phyloP scores from a whole-genome alignment of 2,888 invertebrate species.

The Eilema caniola region DNA sequence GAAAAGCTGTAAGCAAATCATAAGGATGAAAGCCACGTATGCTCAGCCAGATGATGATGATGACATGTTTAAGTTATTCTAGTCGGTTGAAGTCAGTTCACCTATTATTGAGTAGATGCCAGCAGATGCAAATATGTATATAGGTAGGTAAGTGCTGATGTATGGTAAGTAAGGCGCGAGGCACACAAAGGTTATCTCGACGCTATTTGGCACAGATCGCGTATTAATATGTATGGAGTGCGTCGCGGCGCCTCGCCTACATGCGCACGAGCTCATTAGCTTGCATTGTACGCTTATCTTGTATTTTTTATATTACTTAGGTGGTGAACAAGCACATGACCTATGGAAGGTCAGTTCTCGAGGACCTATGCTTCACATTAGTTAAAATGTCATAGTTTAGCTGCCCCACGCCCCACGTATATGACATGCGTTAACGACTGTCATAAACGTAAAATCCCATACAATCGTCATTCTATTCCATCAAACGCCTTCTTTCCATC shows the following conservation, averaged over 20 bases:
- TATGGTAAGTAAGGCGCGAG: neutral
- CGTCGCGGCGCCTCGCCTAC: neutral
- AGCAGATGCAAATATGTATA: neutral
- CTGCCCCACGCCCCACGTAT: too few species aligned
- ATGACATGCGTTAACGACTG: too few species aligned
- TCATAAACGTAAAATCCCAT: too few species aligned
- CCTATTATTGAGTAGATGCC: neutral
- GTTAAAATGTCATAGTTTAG: too few species aligned
- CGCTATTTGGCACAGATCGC: neutral
- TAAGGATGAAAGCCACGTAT: too few species aligned
- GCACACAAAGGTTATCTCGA: neutral
- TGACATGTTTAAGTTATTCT: too few species aligned
- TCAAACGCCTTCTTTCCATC: too few species aligned
- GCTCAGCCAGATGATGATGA: too few species aligned
- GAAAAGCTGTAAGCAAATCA: too few species aligned
- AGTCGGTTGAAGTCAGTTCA: neutral
- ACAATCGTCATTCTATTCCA: too few species aligned
- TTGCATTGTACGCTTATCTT: neutral
- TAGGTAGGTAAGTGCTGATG: neutral
- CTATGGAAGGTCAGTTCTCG: neutral
- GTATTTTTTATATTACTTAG: neutral
- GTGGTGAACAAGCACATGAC: neutral
- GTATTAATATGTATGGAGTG: neutral
- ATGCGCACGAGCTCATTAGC: neutral
- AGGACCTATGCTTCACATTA: too few species aligned